Base-by-base conservation (phyloP, 2,888 invertebrate species). In the Nemapogon koenigi region DNA sequence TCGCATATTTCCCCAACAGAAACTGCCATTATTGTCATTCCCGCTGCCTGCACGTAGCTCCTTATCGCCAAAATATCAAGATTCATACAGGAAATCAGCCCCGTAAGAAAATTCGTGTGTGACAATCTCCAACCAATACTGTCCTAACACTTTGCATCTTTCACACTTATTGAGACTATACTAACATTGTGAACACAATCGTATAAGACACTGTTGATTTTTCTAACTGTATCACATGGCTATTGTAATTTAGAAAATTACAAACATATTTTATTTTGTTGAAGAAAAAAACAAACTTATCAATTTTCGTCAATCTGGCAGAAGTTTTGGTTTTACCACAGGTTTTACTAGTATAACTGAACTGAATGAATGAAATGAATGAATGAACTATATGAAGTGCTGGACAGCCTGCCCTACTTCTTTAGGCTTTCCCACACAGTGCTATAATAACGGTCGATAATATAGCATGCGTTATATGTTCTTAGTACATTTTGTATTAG, bases 1-100 rank as follows among this genome's bases (percentile, higher is more conserved):
- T 96, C 95, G 81, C 89, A 90, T 75, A 95, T 93, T 81, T 94
- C 94, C 69, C 87, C 89, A 68, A 91, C 87, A 61, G 89, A 89
- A 69, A 91, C 90, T 78, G 91, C 90, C 93, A 94, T 93, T 71
- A 85, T 84, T 81, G 85, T 84, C 85, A 85, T 85, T 83, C 78
- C 80, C 72, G 75, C 73, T 70, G 69, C 70, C 70, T 76, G 62
- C 72, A 73, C 68, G 60, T 59, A 69, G 65, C 68, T 52, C 62
- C 65, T 61, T 60, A 62, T 28, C 29, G 28, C 27, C 28, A 27
- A 38, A 30, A 17, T 19, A 18, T 30, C 19, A 19, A 18, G 8
- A 19, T 30, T 38, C 27, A 33, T 19, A 16, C 14, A 3, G 29
- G 15, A 16, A 17, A 37, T 7, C 17, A 11, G 11, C 17, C 16